A percentile compares a stretch with the other conserved stretches of the same genome.
Conservation (phyloP, 2,888 invertebrate genomes). For the Spicauda simplicius region DNA sequence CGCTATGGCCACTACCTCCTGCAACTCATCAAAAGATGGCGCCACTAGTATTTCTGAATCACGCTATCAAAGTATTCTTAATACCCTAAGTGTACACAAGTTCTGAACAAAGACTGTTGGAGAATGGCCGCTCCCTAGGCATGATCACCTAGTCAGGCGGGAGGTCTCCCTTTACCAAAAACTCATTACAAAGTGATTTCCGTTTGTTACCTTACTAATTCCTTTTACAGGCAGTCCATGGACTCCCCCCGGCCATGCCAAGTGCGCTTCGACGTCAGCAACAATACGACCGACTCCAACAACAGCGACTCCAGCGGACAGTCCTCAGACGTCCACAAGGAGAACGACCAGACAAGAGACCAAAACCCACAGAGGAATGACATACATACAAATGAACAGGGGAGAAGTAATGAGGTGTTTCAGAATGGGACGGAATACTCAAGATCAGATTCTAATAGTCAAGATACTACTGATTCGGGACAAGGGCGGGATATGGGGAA, state of each 20-base stretch:
- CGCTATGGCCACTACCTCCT: no score
- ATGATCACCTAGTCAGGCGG: no score
- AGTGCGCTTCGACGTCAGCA: slow-evolving; percentile 63
- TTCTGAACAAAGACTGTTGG: no score
- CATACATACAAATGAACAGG: background rate
- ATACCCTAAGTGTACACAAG: no score
- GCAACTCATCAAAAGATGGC: no score
- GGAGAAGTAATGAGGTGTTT: background rate
- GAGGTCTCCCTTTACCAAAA: no score
- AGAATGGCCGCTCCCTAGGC: no score
- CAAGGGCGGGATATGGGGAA: background rate
- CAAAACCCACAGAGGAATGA: background rate
- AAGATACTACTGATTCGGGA: background rate
- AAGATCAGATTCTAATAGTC: background rate
- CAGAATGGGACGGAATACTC: background rate
- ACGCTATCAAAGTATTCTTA: no score
- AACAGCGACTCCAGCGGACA: slow-evolving; percentile 64
- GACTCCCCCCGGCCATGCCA: slow-evolving; percentile 52
- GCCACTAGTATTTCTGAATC: no score
- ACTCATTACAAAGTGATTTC: no score
- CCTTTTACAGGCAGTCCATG: slow-evolving; percentile 55
- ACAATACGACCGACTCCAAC: slow-evolving; percentile 61
- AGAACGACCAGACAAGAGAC: background rate
- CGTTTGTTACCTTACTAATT: background rate
- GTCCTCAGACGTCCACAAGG: slow-evolving; percentile 8